Evolutionary conservation across 2,797 vertebrate genomes (phyloP).

Genomic region (Echiichthys vipera): DNA sequence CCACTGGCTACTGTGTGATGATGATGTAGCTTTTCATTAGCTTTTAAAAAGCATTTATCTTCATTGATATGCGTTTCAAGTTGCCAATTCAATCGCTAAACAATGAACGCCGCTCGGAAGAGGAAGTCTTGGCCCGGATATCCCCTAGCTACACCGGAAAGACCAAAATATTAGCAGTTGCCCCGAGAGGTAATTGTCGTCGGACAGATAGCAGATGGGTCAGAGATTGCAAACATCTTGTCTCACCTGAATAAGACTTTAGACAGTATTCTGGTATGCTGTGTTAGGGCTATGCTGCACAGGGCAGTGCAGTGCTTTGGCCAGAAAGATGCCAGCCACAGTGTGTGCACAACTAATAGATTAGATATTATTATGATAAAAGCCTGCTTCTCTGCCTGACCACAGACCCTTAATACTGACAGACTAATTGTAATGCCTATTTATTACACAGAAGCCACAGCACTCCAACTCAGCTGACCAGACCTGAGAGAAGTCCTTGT

Average conservation of each 20-base stretch:
- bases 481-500: slow-evolving; percentile 42
- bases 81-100: too few relatives aligned
- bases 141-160: too few relatives aligned
- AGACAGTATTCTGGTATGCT: background rate
- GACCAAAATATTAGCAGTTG: too few relatives aligned
- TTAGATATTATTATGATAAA: slow-evolving; percentile 42
- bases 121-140: too few relatives aligned
- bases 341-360: slow-evolving; percentile 26
- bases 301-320: background rate
- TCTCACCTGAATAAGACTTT: background rate
- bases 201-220: too few relatives aligned
- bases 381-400: slow-evolving; percentile 21
- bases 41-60: too few relatives aligned
- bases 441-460: slow-evolving; percentile 55
- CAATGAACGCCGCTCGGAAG: too few relatives aligned
- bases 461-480: slow-evolving; percentile 46
- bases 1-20: too few relatives aligned
- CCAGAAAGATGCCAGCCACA: slow-evolving; percentile 10
- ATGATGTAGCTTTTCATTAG: too few relatives aligned
- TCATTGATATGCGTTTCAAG: too few relatives aligned
- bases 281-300: background rate
- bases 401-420: slow-evolving; percentile 41
- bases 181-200: too few relatives aligned
- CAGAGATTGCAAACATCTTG: too few relatives aligned
- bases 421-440: slow-evolving; percentile 51